A percentile compares a stretch with the other conserved stretches of the same genome.
phyloP scores from a whole-genome alignment of 2,113 vertebrate genomes.

The Poecilia latipinna region DNA sequence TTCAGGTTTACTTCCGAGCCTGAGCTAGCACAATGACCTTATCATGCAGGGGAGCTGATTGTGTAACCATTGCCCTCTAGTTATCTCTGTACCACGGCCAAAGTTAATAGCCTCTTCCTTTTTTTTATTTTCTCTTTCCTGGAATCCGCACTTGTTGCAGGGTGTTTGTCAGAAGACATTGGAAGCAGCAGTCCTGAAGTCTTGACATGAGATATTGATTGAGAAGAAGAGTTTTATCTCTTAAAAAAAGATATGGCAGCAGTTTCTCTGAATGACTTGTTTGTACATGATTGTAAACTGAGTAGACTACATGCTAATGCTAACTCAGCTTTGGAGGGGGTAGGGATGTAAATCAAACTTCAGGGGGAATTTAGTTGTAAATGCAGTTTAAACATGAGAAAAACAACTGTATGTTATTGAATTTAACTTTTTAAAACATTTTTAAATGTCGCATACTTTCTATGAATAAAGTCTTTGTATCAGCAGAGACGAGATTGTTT shows the following conservation, averaged over 20 bases:
- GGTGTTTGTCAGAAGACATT: conserved; percentile 39
- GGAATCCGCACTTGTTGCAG: conserved; percentile 55
- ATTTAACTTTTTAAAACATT: background rate
- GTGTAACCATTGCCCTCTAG: conserved; percentile 82
- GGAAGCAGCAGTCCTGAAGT: conserved; percentile 44
- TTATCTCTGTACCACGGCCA: conserved; percentile 63
- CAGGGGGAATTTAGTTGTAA: background rate
- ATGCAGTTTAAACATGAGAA: conserved; percentile 18
- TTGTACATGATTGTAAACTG: conserved; percentile 32
- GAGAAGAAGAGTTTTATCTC: conserved; percentile 42
- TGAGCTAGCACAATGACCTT: conserved; percentile 83
- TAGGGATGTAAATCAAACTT: background rate
- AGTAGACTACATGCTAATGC: conserved; percentile 26
- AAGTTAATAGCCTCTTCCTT: conserved; percentile 66
- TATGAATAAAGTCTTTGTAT: conserved; percentile 28
- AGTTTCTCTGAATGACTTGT: conserved; percentile 25
- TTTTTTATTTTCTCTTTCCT: conserved; percentile 26
- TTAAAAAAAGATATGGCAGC: conserved; percentile 19
- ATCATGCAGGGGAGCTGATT: conserved; percentile 83
- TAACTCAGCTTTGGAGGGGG: conserved; percentile 15
- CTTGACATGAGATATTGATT: conserved; percentile 61
- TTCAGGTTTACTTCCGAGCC: conserved; percentile 87
- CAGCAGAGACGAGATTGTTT: conserved; percentile 23
- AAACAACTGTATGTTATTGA: conserved; percentile 7
- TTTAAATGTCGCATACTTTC: conserved; percentile 11